Percentiles rank a stretch among this genome's conserved stretches.
phyloP scores from a whole-genome alignment of 2,888 invertebrate species.

The Carterocephalus palaemon region DNA sequence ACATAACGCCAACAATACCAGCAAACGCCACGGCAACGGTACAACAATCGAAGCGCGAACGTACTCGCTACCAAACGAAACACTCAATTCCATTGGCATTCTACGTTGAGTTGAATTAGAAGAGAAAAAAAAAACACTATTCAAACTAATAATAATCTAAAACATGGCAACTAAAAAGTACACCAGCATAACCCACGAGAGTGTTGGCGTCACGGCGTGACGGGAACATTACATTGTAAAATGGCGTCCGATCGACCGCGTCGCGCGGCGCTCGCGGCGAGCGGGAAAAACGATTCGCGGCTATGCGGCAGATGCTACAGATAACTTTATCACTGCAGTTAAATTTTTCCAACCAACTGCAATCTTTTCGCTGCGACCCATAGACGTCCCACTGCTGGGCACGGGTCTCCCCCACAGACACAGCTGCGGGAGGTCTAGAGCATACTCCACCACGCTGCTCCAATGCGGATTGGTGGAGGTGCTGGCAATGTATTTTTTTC shows the following conservation, averaged over 20 bases:
- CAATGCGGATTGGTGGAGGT: too few species aligned
- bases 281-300: conserved; percentile 29
- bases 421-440: too few species aligned
- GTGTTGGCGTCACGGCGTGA: conserved; percentile 27
- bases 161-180: conserved; percentile 31
- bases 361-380: too few species aligned
- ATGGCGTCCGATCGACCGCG: conserved; percentile 15
- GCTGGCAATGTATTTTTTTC: too few species aligned
- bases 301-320: too few species aligned
- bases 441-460: too few species aligned
- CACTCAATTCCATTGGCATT: neutral
- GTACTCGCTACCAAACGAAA: conserved; percentile 4
- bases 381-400: too few species aligned
- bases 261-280: conserved; percentile 43
- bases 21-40: neutral
- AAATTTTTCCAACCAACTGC: too few species aligned
- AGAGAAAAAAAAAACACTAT: conserved; percentile 22
- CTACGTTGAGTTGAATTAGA: too few species aligned
- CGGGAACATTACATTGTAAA: conserved; percentile 17
- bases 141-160: conserved; percentile 10
- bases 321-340: too few species aligned
- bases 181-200: conserved; percentile 48
- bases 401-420: too few species aligned
- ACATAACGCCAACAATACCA: neutral
- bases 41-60: neutral